Conservation (phyloP, 2,888 invertebrate genomes). For the Nemapogon koenigi region DNA sequence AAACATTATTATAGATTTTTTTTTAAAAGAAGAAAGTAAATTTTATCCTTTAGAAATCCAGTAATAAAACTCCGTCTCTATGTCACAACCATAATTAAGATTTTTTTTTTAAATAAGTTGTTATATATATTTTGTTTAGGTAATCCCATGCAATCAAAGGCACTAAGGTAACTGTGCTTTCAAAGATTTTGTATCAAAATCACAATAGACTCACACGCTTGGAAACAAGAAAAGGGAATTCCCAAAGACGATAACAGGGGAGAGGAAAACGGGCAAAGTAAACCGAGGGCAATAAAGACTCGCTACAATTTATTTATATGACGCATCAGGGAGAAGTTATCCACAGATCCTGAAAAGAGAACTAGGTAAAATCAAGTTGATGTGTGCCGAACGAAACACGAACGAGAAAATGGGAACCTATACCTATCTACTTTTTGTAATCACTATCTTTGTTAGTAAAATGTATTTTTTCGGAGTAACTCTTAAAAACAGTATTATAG, state of each 20-base stretch:
- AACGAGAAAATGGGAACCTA: constrained; percentile 40
- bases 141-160: too few species aligned
- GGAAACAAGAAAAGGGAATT: constrained; percentile 42
- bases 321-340: constrained; percentile 59
- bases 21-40: too few species aligned
- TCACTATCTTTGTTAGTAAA: constrained; percentile 14
- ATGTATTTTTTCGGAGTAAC: background rate
- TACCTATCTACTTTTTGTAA: constrained; percentile 28
- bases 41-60: too few species aligned
- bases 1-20: too few species aligned
- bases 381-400: constrained; percentile 39
- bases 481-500: too few species aligned
- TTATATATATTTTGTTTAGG: too few species aligned
- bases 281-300: constrained; percentile 57
- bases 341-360: constrained; percentile 39
- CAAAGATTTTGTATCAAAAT: too few species aligned
- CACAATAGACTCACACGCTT: constrained; percentile 33
- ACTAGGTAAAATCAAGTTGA: constrained; percentile 57
- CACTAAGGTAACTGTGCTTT: too few species aligned
- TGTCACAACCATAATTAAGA: too few species aligned
- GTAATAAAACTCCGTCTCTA: too few species aligned
- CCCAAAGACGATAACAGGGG: constrained; percentile 46
- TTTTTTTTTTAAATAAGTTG: too few species aligned
- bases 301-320: constrained; percentile 65
- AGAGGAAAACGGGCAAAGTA: constrained; percentile 48